These are phyloP conservation scores for Gallinago jamesoni DNA, from an alignment of 2,113 vertebrate species.

Conservation along the genomic window DNA sequence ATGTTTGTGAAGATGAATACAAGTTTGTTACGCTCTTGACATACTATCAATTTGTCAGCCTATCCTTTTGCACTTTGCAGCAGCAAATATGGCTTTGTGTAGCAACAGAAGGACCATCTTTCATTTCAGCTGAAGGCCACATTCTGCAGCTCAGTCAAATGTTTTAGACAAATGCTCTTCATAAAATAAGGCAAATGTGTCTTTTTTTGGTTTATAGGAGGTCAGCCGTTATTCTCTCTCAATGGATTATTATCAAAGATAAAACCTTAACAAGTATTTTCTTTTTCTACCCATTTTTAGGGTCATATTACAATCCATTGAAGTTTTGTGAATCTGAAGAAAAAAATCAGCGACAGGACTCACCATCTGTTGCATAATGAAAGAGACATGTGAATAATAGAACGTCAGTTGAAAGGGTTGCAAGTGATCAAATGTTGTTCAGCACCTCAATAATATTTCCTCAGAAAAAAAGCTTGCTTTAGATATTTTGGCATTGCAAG, in stretches of 20 bases:
- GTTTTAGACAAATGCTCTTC: conserved; percentile 61
- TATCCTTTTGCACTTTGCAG: conserved; percentile 70
- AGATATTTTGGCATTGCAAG: not conserved
- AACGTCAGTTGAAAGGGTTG: conserved; percentile 51
- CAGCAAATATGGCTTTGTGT: conserved; percentile 66
- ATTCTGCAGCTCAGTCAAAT: conserved; percentile 64
- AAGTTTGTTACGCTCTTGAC: conserved; percentile 20
- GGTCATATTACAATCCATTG: conserved; percentile 43
- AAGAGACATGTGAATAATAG: conserved; percentile 61
- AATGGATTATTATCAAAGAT: conserved; percentile 63
- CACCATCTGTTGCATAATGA: conserved; percentile 50
- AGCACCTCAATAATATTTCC: conserved; percentile 71
- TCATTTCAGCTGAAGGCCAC: conserved; percentile 66
- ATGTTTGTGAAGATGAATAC: conserved; percentile 48
- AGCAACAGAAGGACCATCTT: conserved; percentile 66
- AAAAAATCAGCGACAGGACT: conserved; percentile 47
- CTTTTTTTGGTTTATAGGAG: conserved; percentile 50
- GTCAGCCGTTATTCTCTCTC: conserved; percentile 50
- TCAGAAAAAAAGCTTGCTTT: conserved; percentile 45
- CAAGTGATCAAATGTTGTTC: conserved; percentile 61
- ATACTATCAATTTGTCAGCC: conserved; percentile 54
- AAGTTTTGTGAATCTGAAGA: conserved; percentile 23
- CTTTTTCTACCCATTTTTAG: conserved; percentile 47
- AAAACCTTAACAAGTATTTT: conserved; percentile 51
- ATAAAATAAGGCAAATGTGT: conserved; percentile 59